These are phyloP conservation scores for Dioctria linearis DNA, from an alignment of 2,888 invertebrate species.

Conservation along the genomic window DNA sequence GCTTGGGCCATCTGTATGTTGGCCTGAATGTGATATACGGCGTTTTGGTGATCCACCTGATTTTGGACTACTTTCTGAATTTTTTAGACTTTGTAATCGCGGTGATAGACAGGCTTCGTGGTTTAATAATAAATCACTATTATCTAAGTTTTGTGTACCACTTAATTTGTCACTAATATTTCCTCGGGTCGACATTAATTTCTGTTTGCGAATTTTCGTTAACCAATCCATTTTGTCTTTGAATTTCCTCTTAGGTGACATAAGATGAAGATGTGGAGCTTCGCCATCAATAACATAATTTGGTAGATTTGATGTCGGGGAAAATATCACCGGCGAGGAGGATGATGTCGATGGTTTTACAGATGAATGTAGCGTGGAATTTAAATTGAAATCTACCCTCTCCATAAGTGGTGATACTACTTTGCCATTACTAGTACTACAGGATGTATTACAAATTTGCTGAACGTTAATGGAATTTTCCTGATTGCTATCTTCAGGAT, in stretches of 20 bases:
- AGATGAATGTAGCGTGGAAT: background rate
- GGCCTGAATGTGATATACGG: constrained; percentile 64
- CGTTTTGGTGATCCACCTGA: constrained; percentile 62
- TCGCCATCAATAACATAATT: constrained; percentile 84
- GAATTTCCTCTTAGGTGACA: constrained; percentile 79
- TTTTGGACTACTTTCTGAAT: constrained; percentile 65
- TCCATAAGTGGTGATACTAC: constrained; percentile 65
- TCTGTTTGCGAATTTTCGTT: constrained; percentile 76
- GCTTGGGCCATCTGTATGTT: constrained; percentile 57
- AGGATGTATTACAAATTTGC: background rate
- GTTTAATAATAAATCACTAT: background rate
- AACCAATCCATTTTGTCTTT: constrained; percentile 82
- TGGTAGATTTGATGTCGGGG: constrained; percentile 82
- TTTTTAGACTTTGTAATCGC: constrained; percentile 66
- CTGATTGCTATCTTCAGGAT: constrained; percentile 64
- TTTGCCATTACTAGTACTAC: constrained; percentile 50
- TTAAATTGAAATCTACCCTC: constrained; percentile 59
- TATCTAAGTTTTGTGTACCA: background rate
- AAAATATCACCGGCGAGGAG: constrained; percentile 66
- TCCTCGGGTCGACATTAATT: constrained; percentile 65
- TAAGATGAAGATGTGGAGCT: constrained; percentile 80
- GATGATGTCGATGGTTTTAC: constrained; percentile 60
- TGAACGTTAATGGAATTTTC: constrained; percentile 59
- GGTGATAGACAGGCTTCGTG: constrained; percentile 63
- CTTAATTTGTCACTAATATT: constrained; percentile 19